These are phyloP conservation scores for Linepithema humile DNA, from an alignment of 1,140 invertebrate genomes.

Conservation along the genomic window DNA sequence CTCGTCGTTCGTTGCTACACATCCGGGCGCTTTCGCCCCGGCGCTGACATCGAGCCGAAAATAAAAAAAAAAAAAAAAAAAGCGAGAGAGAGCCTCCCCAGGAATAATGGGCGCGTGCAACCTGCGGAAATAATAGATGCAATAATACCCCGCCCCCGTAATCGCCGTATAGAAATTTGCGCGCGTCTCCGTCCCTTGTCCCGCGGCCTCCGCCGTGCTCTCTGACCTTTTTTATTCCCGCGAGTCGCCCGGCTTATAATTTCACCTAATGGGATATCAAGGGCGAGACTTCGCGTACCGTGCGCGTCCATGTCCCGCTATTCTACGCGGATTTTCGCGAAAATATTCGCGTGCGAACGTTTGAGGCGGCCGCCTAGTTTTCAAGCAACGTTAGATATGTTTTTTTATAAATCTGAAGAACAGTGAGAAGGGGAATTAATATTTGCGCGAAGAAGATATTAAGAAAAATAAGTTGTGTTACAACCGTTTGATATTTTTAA, in stretches of 20 bases:
- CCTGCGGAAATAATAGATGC: slow-evolving; percentile 65
- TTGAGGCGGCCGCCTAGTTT: not conserved
- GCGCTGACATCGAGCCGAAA: slow-evolving; percentile 60
- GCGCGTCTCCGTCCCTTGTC: slow-evolving; percentile 29
- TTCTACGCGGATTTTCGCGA: slow-evolving; percentile 34
- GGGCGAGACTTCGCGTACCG: slow-evolving; percentile 34
- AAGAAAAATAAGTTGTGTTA: not conserved
- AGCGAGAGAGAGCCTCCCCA: slow-evolving; percentile 41
- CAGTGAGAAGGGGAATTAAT: no score
- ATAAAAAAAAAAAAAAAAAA: slow-evolving; percentile 46
- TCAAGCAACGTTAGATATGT: not conserved
- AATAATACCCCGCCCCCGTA: slow-evolving; percentile 63
- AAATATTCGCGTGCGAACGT: not conserved
- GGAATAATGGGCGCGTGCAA: slow-evolving; percentile 64
- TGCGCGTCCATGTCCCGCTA: not conserved
- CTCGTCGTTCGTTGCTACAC: slow-evolving; percentile 65
- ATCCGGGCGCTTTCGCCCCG: slow-evolving; percentile 61
- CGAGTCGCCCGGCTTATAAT: slow-evolving; percentile 55
- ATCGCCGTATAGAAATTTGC: slow-evolving; percentile 62
- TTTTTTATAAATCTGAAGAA: not conserved
- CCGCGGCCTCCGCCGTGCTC: slow-evolving; percentile 26
- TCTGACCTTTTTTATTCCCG: slow-evolving; percentile 56
- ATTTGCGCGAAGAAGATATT: not conserved
- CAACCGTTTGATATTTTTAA: not conserved
- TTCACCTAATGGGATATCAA: slow-evolving; percentile 55